Evolutionary conservation across 2,113 vertebrate genomes (phyloP).

Genomic region (Hippotragus niger): DNA sequence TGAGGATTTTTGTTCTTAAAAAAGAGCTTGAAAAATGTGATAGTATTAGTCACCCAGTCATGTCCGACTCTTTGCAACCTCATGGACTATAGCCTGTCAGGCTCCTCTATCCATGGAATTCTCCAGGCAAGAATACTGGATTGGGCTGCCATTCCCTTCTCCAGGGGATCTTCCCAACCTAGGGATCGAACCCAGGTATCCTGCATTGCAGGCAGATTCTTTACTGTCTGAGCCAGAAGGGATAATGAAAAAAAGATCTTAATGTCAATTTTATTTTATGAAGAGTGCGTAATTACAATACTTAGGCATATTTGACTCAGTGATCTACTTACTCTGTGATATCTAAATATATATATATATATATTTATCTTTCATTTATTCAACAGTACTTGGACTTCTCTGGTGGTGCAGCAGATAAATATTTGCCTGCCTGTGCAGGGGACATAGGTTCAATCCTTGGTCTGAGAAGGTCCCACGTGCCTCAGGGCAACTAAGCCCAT

Average conservation of each 20-base stretch:
- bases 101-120: not conserved
- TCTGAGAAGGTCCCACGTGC: not conserved
- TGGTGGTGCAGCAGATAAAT: not conserved
- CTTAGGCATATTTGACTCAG: not conserved
- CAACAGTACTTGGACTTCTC: not conserved
- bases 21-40: not conserved
- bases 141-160: not conserved
- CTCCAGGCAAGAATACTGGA: not conserved
- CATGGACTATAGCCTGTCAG: not conserved
- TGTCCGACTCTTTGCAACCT: not conserved
- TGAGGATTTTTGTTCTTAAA: not conserved
- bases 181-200: not conserved
- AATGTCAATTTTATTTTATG: not conserved
- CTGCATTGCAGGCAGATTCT: not conserved
- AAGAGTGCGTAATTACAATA: not conserved
- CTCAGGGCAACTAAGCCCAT: not conserved
- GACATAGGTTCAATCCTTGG: not conserved
- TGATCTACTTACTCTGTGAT: not conserved
- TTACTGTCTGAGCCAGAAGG: not conserved
- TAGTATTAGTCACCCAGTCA: not conserved
- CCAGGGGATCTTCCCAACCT: not conserved
- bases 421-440: not conserved
- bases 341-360: not conserved
- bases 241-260: not conserved
- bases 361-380: not conserved